phyloP scores from a whole-genome alignment of 2,113 vertebrate species.

The Ophiodon elongatus region DNA sequence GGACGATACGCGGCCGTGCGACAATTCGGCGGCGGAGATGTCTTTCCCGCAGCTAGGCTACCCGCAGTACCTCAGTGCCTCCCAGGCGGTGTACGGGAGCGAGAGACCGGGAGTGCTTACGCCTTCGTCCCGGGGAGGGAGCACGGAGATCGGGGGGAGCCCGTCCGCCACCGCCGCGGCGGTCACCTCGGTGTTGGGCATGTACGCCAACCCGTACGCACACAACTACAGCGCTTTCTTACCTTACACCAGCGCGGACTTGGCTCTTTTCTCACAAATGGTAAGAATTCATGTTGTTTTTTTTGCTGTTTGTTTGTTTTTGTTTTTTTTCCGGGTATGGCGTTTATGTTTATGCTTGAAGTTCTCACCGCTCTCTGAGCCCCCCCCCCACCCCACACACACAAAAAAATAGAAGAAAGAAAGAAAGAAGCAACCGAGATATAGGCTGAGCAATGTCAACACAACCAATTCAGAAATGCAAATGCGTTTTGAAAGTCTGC shows the following conservation, averaged over 20 bases:
- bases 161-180: conserved; percentile 88
- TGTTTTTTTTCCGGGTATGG: background rate
- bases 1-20: conserved; percentile 68
- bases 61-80: conserved; percentile 95
- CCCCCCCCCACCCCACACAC: no score
- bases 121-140: conserved; percentile 89
- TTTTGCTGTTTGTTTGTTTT: background rate
- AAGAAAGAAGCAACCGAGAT: background rate
- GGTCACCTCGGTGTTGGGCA: conserved; percentile 93
- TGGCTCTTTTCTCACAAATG: conserved; percentile 98
- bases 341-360: background rate
- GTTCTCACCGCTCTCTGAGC: background rate
- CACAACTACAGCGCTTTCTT: conserved; percentile 97
- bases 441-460: background rate
- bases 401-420: no score
- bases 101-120: conserved; percentile 91
- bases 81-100: conserved; percentile 92
- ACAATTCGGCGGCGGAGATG: conserved; percentile 85
- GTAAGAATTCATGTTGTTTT: conserved; percentile 81
- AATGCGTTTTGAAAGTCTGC: background rate
- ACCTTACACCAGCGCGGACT: conserved; percentile 94
- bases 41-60: conserved; percentile 97
- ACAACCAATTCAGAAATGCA: background rate
- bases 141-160: conserved; percentile 88
- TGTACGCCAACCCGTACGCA: conserved; percentile 95